A percentile compares a stretch with the other conserved stretches of the same genome.
phyloP scores from a whole-genome alignment of 2,797 vertebrate genomes.

The Pseudomugil tenellus region DNA sequence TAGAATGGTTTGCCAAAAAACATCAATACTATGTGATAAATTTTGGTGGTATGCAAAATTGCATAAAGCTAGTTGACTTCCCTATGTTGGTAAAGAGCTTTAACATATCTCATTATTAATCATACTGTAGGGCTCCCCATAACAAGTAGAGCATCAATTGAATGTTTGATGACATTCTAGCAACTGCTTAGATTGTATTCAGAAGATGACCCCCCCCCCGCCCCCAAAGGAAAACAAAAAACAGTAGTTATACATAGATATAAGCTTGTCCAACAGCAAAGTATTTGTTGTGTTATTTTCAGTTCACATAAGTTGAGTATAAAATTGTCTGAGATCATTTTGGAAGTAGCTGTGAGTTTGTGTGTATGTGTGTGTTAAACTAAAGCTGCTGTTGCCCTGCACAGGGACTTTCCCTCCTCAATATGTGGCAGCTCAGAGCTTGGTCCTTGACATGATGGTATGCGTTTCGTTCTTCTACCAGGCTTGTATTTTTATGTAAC shows the following conservation, averaged over 20 bases:
- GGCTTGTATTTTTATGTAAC: constrained; percentile 21
- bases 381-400: constrained; percentile 59
- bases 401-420: constrained; percentile 75
- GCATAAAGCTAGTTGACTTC: too few species aligned
- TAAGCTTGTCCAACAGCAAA: neutral
- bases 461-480: constrained; percentile 38
- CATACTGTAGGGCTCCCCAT: too few species aligned
- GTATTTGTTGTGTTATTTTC: neutral
- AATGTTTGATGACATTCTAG: neutral
- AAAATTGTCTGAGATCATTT: constrained; percentile 1
- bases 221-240: too few species aligned
- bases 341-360: constrained; percentile 18
- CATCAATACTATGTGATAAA: neutral
- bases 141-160: neutral
- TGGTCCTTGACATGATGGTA: constrained; percentile 53
- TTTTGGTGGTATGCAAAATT: neutral
- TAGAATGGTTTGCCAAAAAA: too few species aligned
- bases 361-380: too few species aligned
- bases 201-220: neutral
- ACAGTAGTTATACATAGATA: neutral
- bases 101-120: neutral
- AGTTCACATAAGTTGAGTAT: neutral
- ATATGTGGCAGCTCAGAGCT: constrained; percentile 68
- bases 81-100: neutral
- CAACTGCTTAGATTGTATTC: neutral